Evolutionary conservation across 2,888 invertebrate genomes (phyloP).

Genomic region (Thyatira batis): DNA sequence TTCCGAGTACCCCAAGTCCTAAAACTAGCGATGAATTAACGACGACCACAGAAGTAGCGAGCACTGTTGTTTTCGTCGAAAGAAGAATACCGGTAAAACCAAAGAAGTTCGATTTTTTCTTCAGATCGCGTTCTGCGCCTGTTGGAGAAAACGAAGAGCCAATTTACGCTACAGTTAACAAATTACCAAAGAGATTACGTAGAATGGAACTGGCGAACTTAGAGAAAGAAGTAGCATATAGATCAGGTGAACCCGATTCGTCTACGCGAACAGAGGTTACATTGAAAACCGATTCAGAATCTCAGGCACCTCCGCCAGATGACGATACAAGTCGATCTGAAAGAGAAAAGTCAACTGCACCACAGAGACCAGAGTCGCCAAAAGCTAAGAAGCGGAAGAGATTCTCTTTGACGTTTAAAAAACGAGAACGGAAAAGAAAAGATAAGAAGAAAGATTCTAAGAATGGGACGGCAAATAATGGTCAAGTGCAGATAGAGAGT

Average conservation of each 20-base stretch:
- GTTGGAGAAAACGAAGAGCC: constrained; percentile 77
- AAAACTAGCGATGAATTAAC: constrained; percentile 67
- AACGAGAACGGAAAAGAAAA: constrained; percentile 71
- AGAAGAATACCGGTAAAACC: constrained; percentile 73
- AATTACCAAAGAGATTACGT: constrained; percentile 74
- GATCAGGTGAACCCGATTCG: constrained; percentile 66
- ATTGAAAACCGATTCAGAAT: constrained; percentile 71
- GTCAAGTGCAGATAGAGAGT: constrained; percentile 60
- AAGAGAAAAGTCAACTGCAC: constrained; percentile 65
- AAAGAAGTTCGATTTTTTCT: constrained; percentile 76
- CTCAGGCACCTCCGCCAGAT: constrained; percentile 65
- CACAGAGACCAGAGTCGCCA: constrained; percentile 69
- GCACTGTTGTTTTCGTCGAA: constrained; percentile 78
- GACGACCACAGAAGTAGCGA: constrained; percentile 78
- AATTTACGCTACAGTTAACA: constrained; percentile 78
- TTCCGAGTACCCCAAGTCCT: constrained; percentile 55
- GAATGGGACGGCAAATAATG: constrained; percentile 58
- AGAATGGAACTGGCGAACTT: constrained; percentile 74
- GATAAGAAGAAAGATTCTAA: constrained; percentile 69
- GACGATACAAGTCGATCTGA: constrained; percentile 77
- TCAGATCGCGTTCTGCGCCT: constrained; percentile 77
- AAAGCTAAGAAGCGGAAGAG: constrained; percentile 76
- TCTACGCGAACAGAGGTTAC: constrained; percentile 70
- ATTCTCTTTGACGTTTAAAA: constrained; percentile 74
- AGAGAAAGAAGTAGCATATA: constrained; percentile 76